Evolutionary conservation across 2,888 invertebrate species (phyloP), one percentile per base, ranked within the genome.

Genomic region (Calliopum simillimum): DNA sequence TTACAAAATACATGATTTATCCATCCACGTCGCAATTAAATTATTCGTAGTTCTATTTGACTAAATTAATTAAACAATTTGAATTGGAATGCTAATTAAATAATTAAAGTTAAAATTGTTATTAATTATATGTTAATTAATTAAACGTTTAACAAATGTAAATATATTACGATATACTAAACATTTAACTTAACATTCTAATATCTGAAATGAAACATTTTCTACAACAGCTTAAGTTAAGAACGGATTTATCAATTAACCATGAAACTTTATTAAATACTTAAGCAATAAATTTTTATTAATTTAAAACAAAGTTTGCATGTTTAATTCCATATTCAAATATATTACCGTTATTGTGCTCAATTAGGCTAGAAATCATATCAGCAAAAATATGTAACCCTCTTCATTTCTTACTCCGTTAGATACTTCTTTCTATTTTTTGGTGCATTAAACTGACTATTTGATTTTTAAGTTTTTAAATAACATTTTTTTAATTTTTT

Each of bases 171-270:
- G 5, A 33, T 33, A 33, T 33, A 33, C 33, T 19, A 44, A 61
- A 64, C 21, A 43, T 41, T 25, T 33, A 64, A 64, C 41, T 51
- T 51, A 41, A 16, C 8, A 4, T 12, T 51, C 49, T 47, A 33
- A 61, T 5, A 11, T 2, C 14, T 33, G 1, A 47, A 16, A 49
- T 6, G 33, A 49, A 53, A 33, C 41, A 14, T 12, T 64, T 64
- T 64, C 13, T 64, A 64, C 51, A 64, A 64, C 2, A 64, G 64
- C 55, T 55, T 16, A 23, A 33, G 33, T 5, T 33, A 33, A 33
- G 33, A 56, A 56, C 55, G 33, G 55, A 56, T 55, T 55, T 55
- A 23, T 33, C 55, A 55, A 55, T 55, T 21, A 21, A 25, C n/a
- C 55, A 56, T 56, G 21, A 6, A 14, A 1, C 13, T 49, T 49